Evolutionary conservation across 2,113 vertebrate genomes (phyloP), one percentile per base, ranked within the genome.

Genomic region (Tretioscincus oriximinensis): DNA sequence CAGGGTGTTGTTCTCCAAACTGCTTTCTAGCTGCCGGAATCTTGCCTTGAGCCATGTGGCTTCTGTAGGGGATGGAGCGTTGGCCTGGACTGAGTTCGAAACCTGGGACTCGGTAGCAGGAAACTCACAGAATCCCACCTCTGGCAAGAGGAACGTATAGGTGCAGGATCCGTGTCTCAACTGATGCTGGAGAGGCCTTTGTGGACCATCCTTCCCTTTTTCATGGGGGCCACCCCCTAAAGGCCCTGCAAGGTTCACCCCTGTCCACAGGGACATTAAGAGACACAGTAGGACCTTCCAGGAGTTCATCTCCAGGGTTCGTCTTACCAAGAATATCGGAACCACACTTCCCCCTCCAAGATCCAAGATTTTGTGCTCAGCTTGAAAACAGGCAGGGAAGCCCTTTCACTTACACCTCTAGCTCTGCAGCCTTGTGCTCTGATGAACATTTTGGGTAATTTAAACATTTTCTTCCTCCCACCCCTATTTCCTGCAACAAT

Each of bases 121-220:
- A 10, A 92, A 83, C 9, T 75, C 86, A 81, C 95, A 96, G 88
- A 93, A 89, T 63, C 94, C 94, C 81, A 94, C 84, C 87, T 96
- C 96, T 0, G 96, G 96, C 47, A 97, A 94, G 65, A 97, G 90
- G 87, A 97, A 97, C 54, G 95, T 97, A 90, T 96, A 96, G 90
- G 92, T 94, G 91, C 96, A 97, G 74, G 90, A 86, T 31, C 96
- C 96, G 68, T 96, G 94, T 88, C 96, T 95, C 79, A 97, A 89
- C 7, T 63, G 94, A 79, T 97, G 95, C 84, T 93, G 93, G 77
- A 84, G 65, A 11, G 14, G 90, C 66, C 92, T 91, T 76, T 94
- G 95, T 7, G 92, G 85, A 72, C 77, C 78, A 1, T 86, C 84
- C 47, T 68, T 78, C 49, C 67, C 89, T 68, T 82, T 83, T 47